These are phyloP conservation scores for Tuberolachnus salignus DNA, from an alignment of 2,888 invertebrate genomes.

Conservation along the genomic window DNA sequence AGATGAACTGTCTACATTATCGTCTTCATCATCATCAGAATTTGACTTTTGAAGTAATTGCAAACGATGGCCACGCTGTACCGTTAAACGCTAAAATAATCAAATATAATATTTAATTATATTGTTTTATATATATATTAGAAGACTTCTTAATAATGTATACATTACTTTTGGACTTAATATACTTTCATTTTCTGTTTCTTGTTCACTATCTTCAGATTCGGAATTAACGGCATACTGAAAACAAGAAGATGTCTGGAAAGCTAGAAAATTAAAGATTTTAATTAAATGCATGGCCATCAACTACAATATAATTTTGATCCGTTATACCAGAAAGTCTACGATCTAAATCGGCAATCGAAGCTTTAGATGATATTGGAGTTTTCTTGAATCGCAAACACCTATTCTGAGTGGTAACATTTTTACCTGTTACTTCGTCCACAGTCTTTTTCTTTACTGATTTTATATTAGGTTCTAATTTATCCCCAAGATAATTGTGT, in stretches of 20 bases:
- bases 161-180: constrained; percentile 32
- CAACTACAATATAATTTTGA: not conserved
- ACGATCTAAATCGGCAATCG: constrained; percentile 50
- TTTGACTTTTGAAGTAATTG: constrained; percentile 39
- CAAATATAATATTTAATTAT: not conserved
- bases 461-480: constrained; percentile 7
- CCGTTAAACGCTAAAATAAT: constrained; percentile 25
- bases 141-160: not conserved
- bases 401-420: constrained; percentile 32
- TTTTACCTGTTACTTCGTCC: constrained; percentile 27
- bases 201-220: constrained; percentile 54
- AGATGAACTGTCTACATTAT: constrained; percentile 61
- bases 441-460: not conserved
- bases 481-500: constrained; percentile 10
- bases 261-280: constrained; percentile 16
- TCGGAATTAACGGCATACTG: constrained; percentile 37
- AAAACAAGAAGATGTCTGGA: constrained; percentile 44
- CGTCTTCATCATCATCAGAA: constrained; percentile 57
- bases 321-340: constrained; percentile 42
- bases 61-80: constrained; percentile 30
- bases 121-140: not conserved
- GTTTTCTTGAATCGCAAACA: constrained; percentile 45
- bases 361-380: constrained; percentile 30
- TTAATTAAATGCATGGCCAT: not conserved
- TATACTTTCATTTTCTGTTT: constrained; percentile 26